Evolutionary conservation across 2,888 invertebrate genomes (phyloP), one percentile per base, ranked within the genome.

Genomic region (Drosophila subsilvestris): DNA sequence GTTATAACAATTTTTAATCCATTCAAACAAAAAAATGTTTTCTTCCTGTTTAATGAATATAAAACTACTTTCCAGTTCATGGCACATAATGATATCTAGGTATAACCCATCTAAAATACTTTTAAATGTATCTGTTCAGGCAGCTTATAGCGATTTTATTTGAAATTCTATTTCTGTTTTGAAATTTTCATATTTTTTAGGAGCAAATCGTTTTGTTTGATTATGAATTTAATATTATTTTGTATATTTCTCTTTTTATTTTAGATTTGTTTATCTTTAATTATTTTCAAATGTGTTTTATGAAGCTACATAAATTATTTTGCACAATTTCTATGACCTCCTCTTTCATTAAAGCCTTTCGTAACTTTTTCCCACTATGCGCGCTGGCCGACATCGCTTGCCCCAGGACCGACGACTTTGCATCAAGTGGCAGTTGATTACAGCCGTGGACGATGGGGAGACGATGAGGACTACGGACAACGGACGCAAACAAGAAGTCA

Each of bases 371-470:
- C 12, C 9, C 18, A 9, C 20, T n/a, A 20, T 42, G 22, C 5
- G 1, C 3, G 1, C 3, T 32, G 8, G 4, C 0, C 58, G 67
- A 14, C 80, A 80, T 72, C 68, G 83, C 55, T n/a, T 50, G 50
- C 61, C 49, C 25, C 55, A 57, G 49, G 51, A 66, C 53, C 53
- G 61, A n/a, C n/a, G 37, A 45, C 43, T 56, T 48, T 56, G 45
- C 50, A 63, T 60, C 72, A 60, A 62, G 66, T 76, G 82, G 60
- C 74, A 74, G 77, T 80, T 79, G 79, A 82, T 79, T 82, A 82
- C 78, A 79, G 72, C 67, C 78, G 68, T 68, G 77, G 63, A 66
- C 62, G 44, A 53, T 42, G 63, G 37, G 62, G 47, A 32, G 32
- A 32, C 12, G 32, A 32, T 32, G 17, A 17, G 22, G 43, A 18